A percentile compares a stretch with the other conserved stretches of the same genome.
phyloP scores from a whole-genome alignment of 1,140 invertebrate species.

The Rhyzopertha dominica region DNA sequence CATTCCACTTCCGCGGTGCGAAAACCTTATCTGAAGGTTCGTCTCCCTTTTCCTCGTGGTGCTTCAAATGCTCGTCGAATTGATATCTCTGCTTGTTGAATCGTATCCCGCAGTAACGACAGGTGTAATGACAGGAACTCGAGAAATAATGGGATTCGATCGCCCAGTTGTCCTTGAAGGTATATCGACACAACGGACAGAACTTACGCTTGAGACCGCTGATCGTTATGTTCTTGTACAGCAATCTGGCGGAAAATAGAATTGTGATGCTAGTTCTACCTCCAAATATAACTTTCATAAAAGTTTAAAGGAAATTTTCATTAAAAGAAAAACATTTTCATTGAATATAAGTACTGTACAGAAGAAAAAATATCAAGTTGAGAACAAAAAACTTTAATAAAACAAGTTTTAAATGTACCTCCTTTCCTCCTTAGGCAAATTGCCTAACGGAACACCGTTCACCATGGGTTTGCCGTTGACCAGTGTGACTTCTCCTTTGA shows the following conservation, averaged over 20 bases:
- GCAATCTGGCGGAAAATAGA: too few species aligned
- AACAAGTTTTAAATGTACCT: too few species aligned
- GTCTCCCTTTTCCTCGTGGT: conserved; percentile 33
- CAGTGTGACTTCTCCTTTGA: conserved; percentile 16
- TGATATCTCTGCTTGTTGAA: conserved; percentile 41
- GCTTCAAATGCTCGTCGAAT: conserved; percentile 36
- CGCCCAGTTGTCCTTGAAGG: conserved; percentile 45
- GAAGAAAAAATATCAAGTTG: too few species aligned
- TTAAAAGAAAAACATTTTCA: too few species aligned
- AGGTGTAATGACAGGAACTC: conserved; percentile 37
- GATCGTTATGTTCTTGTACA: conserved; percentile 35
- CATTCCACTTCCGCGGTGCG: conserved; percentile 34
- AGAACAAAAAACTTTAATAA: too few species aligned
- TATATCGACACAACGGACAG: conserved; percentile 41
- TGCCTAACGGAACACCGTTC: conserved; percentile 31
- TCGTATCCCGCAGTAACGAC: conserved; percentile 40
- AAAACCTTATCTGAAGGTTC: conserved; percentile 34
- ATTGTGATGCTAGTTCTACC: too few species aligned
- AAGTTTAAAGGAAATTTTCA: too few species aligned
- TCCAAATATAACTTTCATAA: too few species aligned
- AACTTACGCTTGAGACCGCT: conserved; percentile 40
- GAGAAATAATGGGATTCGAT: conserved; percentile 43
- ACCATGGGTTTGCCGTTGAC: conserved; percentile 21
- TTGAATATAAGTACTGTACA: too few species aligned
- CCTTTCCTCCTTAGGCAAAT: conserved; percentile 38